These are phyloP conservation scores for Anolis apletophallus DNA, from an alignment of 2,797 vertebrate genomes.

Conservation along the genomic window DNA sequence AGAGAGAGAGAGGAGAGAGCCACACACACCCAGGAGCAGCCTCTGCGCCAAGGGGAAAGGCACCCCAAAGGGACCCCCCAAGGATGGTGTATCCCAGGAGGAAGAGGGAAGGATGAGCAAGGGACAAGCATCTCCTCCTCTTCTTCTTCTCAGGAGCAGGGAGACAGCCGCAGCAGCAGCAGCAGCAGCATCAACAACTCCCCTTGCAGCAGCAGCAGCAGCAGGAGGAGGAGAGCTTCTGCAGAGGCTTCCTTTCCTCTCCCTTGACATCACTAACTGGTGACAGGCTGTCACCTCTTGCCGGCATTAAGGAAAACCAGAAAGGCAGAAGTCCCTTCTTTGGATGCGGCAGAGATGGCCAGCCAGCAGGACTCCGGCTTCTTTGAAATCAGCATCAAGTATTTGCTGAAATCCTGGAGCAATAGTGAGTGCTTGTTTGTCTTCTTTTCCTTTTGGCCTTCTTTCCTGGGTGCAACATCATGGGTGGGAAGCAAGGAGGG, in stretches of 20 bases:
- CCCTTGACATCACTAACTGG: constrained; percentile 82
- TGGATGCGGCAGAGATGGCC: constrained; percentile 89
- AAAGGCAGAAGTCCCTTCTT: constrained; percentile 78
- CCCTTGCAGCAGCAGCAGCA: constrained; percentile 76
- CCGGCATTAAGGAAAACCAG: constrained; percentile 59
- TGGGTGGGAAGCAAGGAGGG: not conserved
- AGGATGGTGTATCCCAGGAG: no score
- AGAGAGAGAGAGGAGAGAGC: no score
- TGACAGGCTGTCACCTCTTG: constrained; percentile 77
- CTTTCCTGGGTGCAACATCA: no score
- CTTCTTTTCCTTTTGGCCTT: no score
- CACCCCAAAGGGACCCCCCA: no score
- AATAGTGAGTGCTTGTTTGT: constrained; percentile 89
- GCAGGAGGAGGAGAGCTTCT: constrained; percentile 82
- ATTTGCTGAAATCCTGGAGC: constrained; percentile 98
- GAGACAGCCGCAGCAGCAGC: constrained; percentile 56
- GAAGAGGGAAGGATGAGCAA: constrained; percentile 64
- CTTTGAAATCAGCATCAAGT: constrained; percentile 99
- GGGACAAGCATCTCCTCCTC: constrained; percentile 71
- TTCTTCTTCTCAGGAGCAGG: constrained; percentile 59
- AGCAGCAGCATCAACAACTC: no score
- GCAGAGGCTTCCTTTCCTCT: constrained; percentile 80
- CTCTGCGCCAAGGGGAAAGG: no score
- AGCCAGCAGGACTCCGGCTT: constrained; percentile 99
- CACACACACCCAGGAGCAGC: not conserved